Percentiles rank a stretch among this genome's conserved stretches.
phyloP scores from a whole-genome alignment of 2,888 invertebrate species.

The Amaurobius ferox region DNA sequence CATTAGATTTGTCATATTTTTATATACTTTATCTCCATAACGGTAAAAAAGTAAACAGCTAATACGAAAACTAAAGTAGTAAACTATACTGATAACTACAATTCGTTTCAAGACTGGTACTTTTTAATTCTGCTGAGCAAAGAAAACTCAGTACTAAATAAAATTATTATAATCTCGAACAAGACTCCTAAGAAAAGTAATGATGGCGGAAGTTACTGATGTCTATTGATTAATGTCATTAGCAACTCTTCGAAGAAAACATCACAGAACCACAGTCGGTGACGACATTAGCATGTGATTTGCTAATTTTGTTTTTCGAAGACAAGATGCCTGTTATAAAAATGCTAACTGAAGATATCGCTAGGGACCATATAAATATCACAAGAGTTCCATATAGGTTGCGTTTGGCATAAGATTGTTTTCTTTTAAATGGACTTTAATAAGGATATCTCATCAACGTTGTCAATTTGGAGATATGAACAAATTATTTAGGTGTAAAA shows the following conservation, averaged over 20 bases:
- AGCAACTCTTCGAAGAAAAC: background rate
- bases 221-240: slow-evolving; percentile 3
- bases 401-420: too few relatives aligned
- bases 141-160: background rate
- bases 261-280: background rate
- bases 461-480: too few relatives aligned
- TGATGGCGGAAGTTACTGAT: background rate
- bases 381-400: too few relatives aligned
- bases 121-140: background rate
- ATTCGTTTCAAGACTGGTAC: too few relatives aligned
- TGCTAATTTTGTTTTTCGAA: background rate
- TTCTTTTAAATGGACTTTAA: too few relatives aligned
- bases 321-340: background rate
- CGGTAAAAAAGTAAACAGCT: too few relatives aligned
- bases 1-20: too few relatives aligned
- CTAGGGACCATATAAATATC: background rate
- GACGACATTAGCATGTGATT: background rate
- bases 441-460: too few relatives aligned
- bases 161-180: background rate
- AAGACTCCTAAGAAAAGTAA: background rate
- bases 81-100: too few relatives aligned
- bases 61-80: too few relatives aligned
- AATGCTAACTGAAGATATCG: background rate
- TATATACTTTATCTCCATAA: too few relatives aligned
- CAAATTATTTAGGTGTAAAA: too few relatives aligned